These are phyloP conservation scores for Oscheius sp. DNA, from an alignment of 2,888 invertebrate species.

Conservation along the genomic window DNA sequence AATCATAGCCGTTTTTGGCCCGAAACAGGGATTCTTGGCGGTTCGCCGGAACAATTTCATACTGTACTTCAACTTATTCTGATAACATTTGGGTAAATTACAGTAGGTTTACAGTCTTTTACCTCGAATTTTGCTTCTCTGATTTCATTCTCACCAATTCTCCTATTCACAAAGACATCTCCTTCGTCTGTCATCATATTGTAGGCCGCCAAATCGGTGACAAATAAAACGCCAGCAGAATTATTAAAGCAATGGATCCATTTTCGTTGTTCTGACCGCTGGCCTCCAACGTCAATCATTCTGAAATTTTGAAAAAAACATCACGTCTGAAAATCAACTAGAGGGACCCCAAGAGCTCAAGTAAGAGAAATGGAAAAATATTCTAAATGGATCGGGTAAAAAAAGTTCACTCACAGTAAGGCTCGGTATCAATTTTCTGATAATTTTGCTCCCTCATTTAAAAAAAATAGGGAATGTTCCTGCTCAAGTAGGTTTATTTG, in stretches of 20 bases:
- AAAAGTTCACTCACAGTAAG: too few relatives aligned
- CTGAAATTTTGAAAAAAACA: conserved; percentile 76
- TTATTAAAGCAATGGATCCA: conserved; percentile 99
- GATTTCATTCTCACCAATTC: neutral
- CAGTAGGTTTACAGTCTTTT: neutral
- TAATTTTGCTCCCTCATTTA: too few relatives aligned
- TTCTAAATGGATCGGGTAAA: too few relatives aligned
- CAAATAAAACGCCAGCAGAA: conserved; percentile 84
- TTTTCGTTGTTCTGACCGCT: conserved; percentile 99
- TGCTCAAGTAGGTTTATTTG: too few relatives aligned
- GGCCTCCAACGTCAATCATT: conserved; percentile 99
- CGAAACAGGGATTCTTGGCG: conserved; percentile 72
- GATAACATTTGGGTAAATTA: conserved; percentile 39
- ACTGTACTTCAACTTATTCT: conserved; percentile 72
- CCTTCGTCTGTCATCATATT: conserved; percentile 43
- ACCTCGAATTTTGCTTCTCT: conserved; percentile 3
- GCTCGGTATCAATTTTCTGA: too few relatives aligned
- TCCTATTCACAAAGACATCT: conserved; percentile 11
- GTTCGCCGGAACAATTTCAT: conserved; percentile 69
- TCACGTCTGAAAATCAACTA: too few relatives aligned
- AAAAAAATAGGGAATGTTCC: too few relatives aligned
- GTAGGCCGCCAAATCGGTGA: conserved; percentile 62
- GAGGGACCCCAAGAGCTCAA: too few relatives aligned
- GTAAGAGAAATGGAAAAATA: too few relatives aligned
- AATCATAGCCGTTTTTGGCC: conserved; percentile 74